phyloP scores from a whole-genome alignment of 2,113 vertebrate species.

The Platanista minor region DNA sequence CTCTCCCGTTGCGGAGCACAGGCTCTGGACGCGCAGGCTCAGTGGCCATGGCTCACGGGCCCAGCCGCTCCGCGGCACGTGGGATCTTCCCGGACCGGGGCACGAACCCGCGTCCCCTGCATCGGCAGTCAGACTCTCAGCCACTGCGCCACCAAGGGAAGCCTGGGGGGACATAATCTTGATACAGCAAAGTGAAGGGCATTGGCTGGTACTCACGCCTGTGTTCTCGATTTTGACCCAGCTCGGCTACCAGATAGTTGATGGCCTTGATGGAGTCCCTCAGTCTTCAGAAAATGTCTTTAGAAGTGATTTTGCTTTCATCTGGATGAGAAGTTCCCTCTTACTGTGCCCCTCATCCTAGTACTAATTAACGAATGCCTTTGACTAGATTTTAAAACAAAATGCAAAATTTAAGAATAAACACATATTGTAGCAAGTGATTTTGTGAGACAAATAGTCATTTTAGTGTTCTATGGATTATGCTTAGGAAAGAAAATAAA shows the following conservation, averaged over 20 bases:
- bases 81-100: no score
- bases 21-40: no score
- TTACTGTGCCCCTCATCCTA: no score
- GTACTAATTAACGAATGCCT: neutral
- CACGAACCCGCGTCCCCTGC: no score
- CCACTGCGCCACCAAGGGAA: no score
- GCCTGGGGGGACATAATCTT: no score
- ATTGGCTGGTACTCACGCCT: neutral
- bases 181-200: neutral
- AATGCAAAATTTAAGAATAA: neutral
- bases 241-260: neutral
- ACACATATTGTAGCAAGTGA: neutral
- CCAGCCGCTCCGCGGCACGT: no score
- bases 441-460: slow-evolving; percentile 30
- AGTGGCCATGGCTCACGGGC: no score
- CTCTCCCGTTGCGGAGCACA: no score
- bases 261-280: neutral
- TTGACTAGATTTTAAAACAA: slow-evolving; percentile 12
- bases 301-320: neutral
- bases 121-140: no score
- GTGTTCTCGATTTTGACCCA: neutral
- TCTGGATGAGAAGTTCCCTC: neutral
- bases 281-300: neutral
- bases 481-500: neutral
- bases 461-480: slow-evolving; percentile 23